These are phyloP conservation scores for Melinaea marsaeus DNA, from an alignment of 2,888 invertebrate genomes.

Conservation along the genomic window DNA sequence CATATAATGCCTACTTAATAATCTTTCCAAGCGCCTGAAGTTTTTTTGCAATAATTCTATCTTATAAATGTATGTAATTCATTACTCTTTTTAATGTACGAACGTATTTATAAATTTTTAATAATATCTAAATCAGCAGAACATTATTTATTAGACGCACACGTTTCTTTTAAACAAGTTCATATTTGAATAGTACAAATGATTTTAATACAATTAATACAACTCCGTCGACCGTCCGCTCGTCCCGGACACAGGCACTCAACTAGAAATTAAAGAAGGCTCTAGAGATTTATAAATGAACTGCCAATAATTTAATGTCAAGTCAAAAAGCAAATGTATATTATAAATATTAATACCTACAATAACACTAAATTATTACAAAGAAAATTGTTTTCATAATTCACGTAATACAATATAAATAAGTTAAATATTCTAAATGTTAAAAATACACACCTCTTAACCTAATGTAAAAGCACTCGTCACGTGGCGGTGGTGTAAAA, in stretches of 20 bases:
- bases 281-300: slow-evolving; percentile 63
- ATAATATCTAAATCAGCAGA: slow-evolving; percentile 58
- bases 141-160: slow-evolving; percentile 46
- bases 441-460: slow-evolving; percentile 77
- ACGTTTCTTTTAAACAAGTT: slow-evolving; percentile 50
- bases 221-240: slow-evolving; percentile 14
- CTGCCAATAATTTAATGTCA: slow-evolving; percentile 69
- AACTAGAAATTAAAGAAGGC: slow-evolving; percentile 68
- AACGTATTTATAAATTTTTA: slow-evolving; percentile 62
- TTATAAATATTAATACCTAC: slow-evolving; percentile 76
- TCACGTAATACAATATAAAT: slow-evolving; percentile 77
- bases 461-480: slow-evolving; percentile 76
- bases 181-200: slow-evolving; percentile 48
- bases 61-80: slow-evolving; percentile 60
- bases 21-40: slow-evolving; percentile 76
- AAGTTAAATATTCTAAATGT: slow-evolving; percentile 78
- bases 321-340: slow-evolving; percentile 68
- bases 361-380: slow-evolving; percentile 75
- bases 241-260: slow-evolving; percentile 67
- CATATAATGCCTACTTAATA: slow-evolving; percentile 77
- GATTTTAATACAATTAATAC: slow-evolving; percentile 51
- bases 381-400: slow-evolving; percentile 73
- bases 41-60: slow-evolving; percentile 64
- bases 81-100: slow-evolving; percentile 60
- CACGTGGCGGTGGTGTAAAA: slow-evolving; percentile 49